A percentile compares a stretch with the other conserved stretches of the same genome.
phyloP scores from a whole-genome alignment of 1,140 invertebrate genomes.

The Lasioglossum baleicum region DNA sequence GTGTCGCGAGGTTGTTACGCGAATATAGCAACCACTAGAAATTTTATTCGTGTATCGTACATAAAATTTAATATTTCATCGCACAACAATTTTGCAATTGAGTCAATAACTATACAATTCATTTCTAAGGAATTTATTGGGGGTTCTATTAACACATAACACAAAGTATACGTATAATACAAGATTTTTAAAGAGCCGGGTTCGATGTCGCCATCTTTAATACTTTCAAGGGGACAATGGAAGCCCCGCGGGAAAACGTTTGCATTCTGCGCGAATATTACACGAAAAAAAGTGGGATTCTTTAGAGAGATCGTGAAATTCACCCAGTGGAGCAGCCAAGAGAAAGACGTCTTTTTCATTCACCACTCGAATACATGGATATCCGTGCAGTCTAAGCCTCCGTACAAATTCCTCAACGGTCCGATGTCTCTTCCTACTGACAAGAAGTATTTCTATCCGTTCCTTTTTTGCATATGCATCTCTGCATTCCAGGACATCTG shows the following conservation, averaged over 20 bases:
- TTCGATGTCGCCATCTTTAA: slow-evolving; percentile 2
- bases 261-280: slow-evolving; percentile 26
- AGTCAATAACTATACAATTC: not conserved
- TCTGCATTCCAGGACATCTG: slow-evolving; percentile 33
- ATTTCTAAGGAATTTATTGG: not conserved
- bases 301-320: slow-evolving; percentile 30
- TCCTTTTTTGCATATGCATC: slow-evolving; percentile 36
- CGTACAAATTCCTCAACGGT: slow-evolving; percentile 44
- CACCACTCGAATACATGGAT: slow-evolving; percentile 18
- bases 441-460: slow-evolving; percentile 48
- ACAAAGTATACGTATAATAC: too few species aligned
- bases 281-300: slow-evolving; percentile 13
- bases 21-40: too few species aligned
- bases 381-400: slow-evolving; percentile 15
- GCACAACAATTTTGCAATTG: not conserved
- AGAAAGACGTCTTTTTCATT: slow-evolving; percentile 37
- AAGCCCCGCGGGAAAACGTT: slow-evolving; percentile 1
- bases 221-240: slow-evolving; percentile 7
- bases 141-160: not conserved
- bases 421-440: slow-evolving; percentile 25
- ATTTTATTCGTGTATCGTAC: too few species aligned
- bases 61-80: too few species aligned
- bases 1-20: too few species aligned
- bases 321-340: slow-evolving; percentile 15
- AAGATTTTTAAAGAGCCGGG: slow-evolving; percentile 3